A percentile compares a stretch with the other conserved stretches of the same genome.
These are phyloP conservation scores for Talpa occidentalis DNA, from an alignment of 2,113 vertebrate genomes.

Conservation along the genomic window DNA sequence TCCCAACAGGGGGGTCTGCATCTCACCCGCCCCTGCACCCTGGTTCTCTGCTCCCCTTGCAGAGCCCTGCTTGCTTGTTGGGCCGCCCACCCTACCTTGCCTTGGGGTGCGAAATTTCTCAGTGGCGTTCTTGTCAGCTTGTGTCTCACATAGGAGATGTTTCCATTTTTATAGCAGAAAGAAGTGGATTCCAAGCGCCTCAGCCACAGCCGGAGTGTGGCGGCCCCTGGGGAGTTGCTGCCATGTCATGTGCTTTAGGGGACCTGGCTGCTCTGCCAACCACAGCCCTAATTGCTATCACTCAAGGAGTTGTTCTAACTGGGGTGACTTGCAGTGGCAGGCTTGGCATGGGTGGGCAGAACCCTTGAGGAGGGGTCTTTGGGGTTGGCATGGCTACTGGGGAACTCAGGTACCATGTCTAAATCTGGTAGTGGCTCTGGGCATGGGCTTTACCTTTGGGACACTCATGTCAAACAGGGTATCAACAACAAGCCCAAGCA, in stretches of 20 bases:
- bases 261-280: conserved; percentile 50
- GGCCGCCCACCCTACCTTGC: not conserved
- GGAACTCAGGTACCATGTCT: not conserved
- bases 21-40: not conserved
- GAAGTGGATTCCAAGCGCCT: conserved; percentile 67
- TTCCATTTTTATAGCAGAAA: conserved; percentile 81
- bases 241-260: conserved; percentile 60
- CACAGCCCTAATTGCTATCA: conserved; percentile 74
- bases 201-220: conserved; percentile 25
- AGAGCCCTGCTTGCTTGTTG: conserved; percentile 23
- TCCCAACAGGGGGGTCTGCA: not conserved
- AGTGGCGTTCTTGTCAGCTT: conserved; percentile 72
- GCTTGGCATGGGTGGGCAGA: not conserved
- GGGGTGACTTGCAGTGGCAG: not conserved
- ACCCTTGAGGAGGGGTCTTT: not conserved
- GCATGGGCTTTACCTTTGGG: not conserved
- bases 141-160: conserved; percentile 77
- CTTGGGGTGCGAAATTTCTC: conserved; percentile 59
- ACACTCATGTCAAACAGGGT: fast-evolving
- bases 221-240: conserved; percentile 53
- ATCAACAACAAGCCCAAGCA: not conserved
- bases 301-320: conserved; percentile 40
- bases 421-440: not conserved
- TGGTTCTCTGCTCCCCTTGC: not conserved
- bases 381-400: not conserved